Percentiles rank a stretch among this genome's conserved stretches.
Conservation (phyloP, 2,888 invertebrate species). For the Gerris lacustris region DNA sequence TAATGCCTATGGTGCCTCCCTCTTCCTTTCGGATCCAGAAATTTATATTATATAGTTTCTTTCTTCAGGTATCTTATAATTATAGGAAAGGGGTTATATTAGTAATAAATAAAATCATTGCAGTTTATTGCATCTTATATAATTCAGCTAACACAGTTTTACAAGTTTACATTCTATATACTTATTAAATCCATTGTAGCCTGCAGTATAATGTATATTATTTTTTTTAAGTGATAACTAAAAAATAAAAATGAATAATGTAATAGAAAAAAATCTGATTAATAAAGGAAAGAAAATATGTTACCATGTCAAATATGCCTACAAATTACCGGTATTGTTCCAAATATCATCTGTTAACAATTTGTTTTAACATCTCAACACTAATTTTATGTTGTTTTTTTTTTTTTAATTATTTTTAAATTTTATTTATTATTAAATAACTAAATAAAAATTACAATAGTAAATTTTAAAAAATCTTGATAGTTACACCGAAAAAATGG, state of each 20-base stretch:
- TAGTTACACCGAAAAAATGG: constrained; percentile 20
- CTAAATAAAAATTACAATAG: constrained; percentile 1
- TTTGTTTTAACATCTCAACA: no score
- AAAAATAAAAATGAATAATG: no score
- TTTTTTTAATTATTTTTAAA: neutral
- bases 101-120: neutral
- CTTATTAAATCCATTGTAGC: constrained; percentile 25
- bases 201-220: constrained; percentile 27
- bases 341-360: no score
- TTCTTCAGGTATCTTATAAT: no score
- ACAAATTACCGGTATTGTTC: constrained; percentile 15
- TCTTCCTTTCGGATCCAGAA: no score
- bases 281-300: no score
- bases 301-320: constrained; percentile 19
- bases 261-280: no score
- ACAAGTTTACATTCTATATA: constrained; percentile 29
- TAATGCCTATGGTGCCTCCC: no score
- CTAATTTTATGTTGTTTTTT: neutral
- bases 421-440: constrained; percentile 1
- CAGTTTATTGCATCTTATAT: constrained; percentile 29
- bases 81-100: neutral
- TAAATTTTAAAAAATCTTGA: constrained; percentile 4
- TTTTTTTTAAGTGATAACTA: constrained; percentile 19
- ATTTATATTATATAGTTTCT: no score
- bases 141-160: constrained; percentile 31